phyloP scores from a whole-genome alignment of 37 sponge, comb jelly and placozoan genomes.

The Hormiphora californensis region DNA sequence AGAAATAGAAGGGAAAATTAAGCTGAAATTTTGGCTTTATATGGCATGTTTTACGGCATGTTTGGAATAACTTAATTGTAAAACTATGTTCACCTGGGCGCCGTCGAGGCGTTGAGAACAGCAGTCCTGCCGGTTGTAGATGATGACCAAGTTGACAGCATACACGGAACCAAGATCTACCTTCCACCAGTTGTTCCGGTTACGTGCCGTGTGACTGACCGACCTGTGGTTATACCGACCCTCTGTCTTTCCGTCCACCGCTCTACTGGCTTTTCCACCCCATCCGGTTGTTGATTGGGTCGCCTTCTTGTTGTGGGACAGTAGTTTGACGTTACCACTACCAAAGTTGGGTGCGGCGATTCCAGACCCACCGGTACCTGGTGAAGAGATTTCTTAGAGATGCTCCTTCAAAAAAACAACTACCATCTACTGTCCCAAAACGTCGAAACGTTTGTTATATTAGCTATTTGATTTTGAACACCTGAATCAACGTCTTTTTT shows the following conservation, averaged over 20 bases:
- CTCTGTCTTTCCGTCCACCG: background rate
- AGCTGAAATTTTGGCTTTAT: too few relatives aligned
- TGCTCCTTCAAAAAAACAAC: too few relatives aligned
- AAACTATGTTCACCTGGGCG: background rate
- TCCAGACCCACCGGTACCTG: background rate
- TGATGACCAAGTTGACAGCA: background rate
- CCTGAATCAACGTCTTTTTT: too few relatives aligned
- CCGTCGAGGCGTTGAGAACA: background rate
- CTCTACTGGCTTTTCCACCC: background rate
- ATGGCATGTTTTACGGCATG: too few relatives aligned
- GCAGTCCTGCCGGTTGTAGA: conserved; percentile 6
- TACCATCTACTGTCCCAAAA: too few relatives aligned
- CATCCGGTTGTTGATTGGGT: background rate
- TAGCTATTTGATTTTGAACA: too few relatives aligned
- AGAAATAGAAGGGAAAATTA: too few relatives aligned
- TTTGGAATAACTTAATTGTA: background rate
- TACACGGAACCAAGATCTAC: background rate
- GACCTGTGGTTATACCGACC: background rate
- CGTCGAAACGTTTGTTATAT: too few relatives aligned
- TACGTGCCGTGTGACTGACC: background rate
- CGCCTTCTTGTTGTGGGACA: background rate
- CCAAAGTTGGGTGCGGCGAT: background rate
- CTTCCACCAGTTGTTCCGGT: background rate
- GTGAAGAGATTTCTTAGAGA: too few relatives aligned
- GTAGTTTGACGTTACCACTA: background rate